Evolutionary conservation across 2,888 invertebrate species (phyloP).

Genomic region (Caenorhabditis wallacei): DNA sequence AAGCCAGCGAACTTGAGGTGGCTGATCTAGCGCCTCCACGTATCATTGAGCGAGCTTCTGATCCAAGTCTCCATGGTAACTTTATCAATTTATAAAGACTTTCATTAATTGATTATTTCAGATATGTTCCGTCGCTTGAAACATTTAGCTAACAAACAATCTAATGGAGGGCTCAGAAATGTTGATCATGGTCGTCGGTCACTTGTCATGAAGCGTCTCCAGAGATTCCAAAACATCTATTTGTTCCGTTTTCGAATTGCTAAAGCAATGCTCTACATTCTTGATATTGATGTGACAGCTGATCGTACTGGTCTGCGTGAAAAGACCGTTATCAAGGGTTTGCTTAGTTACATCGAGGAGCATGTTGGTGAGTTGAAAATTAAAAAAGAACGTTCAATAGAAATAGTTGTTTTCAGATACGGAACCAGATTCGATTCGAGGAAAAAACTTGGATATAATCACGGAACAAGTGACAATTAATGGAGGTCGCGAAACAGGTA

Average conservation of each 20-base stretch:
- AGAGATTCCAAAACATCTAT: conserved; percentile 12
- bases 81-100: no score
- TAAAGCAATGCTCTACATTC: conserved; percentile 9
- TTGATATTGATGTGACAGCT: neutral
- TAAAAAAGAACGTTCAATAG: neutral
- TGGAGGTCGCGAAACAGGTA: no score
- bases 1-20: no score
- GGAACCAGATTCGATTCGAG: neutral
- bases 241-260: conserved; percentile 20
- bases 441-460: neutral
- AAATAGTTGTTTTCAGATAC: neutral
- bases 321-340: neutral
- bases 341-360: neutral
- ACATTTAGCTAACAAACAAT: conserved; percentile 8
- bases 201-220: neutral
- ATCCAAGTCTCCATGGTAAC: no score
- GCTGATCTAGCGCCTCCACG: no score
- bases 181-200: neutral
- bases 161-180: neutral
- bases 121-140: conserved; percentile 22
- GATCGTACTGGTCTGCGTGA: neutral
- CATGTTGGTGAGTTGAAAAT: conserved; percentile 1
- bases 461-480: neutral
- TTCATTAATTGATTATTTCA: conserved; percentile 2
- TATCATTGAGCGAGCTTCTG: no score